phyloP scores from a whole-genome alignment of 2,113 vertebrate genomes.

The Mirza zaza region DNA sequence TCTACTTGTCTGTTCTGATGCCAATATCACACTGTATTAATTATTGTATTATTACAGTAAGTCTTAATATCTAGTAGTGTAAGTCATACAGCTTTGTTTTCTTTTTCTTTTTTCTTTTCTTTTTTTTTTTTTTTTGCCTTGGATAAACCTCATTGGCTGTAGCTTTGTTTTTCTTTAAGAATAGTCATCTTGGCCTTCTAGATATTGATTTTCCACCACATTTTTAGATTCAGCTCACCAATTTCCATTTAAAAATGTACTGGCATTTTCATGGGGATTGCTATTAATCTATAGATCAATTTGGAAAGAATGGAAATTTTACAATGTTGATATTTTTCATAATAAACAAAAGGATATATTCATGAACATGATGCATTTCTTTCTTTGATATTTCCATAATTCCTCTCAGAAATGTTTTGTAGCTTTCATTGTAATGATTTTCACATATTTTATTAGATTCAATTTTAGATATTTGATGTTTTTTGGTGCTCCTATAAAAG shows the following conservation, averaged over 20 bases:
- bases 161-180: not conserved
- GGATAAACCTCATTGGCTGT: no score
- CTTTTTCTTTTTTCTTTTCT: no score
- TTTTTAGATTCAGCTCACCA: not conserved
- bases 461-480: not conserved
- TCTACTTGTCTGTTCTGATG: not conserved
- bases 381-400: not conserved
- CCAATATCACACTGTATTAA: not conserved
- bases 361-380: not conserved
- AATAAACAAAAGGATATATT: not conserved
- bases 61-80: not conserved
- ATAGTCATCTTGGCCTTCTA: not conserved
- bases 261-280: not conserved
- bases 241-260: conserved; percentile 6
- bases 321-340: not conserved
- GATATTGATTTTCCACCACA: not conserved
- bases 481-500: not conserved
- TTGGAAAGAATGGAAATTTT: not conserved
- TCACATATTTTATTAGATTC: not conserved
- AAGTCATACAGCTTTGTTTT: not conserved
- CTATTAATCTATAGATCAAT: not conserved
- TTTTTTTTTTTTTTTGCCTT: no score
- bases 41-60: not conserved
- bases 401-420: not conserved
- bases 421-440: not conserved